Conservation (phyloP, 2,113 vertebrate species). For the Vidua macroura region DNA sequence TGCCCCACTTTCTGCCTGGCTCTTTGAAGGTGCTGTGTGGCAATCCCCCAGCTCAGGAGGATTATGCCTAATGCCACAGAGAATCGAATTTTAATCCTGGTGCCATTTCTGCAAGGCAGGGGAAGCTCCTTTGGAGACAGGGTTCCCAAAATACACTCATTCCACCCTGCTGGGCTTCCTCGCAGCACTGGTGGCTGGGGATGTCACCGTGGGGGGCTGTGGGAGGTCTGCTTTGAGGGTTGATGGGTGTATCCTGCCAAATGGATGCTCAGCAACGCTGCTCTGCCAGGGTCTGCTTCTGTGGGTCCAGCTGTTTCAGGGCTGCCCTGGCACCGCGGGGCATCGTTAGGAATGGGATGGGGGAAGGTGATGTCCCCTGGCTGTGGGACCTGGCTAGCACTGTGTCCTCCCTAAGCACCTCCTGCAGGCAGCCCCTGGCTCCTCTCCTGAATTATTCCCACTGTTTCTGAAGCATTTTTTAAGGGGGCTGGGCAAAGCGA, state of each 20-base stretch:
- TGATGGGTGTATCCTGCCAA: background rate
- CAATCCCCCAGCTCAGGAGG: constrained; percentile 14
- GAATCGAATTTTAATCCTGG: constrained; percentile 36
- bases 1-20: constrained; percentile 26
- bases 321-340: background rate
- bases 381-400: background rate
- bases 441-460: background rate
- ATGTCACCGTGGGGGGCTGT: background rate
- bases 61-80: constrained; percentile 42
- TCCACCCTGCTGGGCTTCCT: rapidly evolving
- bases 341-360: rapidly evolving
- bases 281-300: background rate
- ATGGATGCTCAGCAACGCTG: background rate
- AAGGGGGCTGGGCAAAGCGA: rapidly evolving
- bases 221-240: background rate
- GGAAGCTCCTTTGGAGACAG: background rate
- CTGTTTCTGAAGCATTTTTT: background rate
- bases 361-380: background rate
- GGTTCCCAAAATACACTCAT: background rate
- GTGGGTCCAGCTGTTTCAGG: background rate
- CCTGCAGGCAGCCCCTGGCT: background rate
- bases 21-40: background rate
- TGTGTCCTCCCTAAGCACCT: background rate
- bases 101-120: background rate
- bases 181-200: rapidly evolving